Evolutionary conservation across 2,113 vertebrate species (phyloP), one percentile per base, ranked within the genome.

Genomic region (Coptodon bakossiorum): DNA sequence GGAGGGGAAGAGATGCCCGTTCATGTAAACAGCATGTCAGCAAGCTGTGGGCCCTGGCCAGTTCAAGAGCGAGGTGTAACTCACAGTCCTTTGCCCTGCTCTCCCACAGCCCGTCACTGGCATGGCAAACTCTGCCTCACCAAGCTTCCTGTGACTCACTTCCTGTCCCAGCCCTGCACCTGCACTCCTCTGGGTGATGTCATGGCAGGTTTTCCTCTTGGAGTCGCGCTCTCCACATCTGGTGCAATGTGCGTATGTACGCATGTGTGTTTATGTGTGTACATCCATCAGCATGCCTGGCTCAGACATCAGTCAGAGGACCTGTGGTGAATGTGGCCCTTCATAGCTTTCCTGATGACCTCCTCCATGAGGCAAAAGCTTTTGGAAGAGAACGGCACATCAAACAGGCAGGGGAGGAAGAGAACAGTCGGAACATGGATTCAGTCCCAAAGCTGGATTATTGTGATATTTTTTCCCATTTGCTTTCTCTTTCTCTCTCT

Each of bases 111-210:
- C 84, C 92, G 93, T 93, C 93, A 93, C 86, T 83, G 85, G 66
- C 91, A 94, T 82, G 93, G 94, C 90, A 95, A 94, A 94, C 88
- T 92, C 93, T 96, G 94, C 93, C 94, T 96, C 93, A 96, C 92
- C 94, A 91, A 90, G 90, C 96, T 96, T 95, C 96, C 95, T 93
- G 91, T 97, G 95, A 97, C 90, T 97, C 96, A 96, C 95, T 97
- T 96, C 96, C 96, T 96, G 95, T 96, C 93, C 94, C 91, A 13
- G 91, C 95, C 95, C 94, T 93, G 94, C 95, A 95, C 95, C 94
- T 94, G 94, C 96, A 92, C 92, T 94, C 92, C 91, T 93, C 90
- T 91, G 91, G 92, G 92, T 96, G 96, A 96, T 96, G 96, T 96
- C 95, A 97, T 96, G 96, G 95, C 94, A 96, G 94, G 95, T 95